Base-by-base conservation (phyloP, 2,113 vertebrate genomes). In the Eubucco bourcierii region DNA sequence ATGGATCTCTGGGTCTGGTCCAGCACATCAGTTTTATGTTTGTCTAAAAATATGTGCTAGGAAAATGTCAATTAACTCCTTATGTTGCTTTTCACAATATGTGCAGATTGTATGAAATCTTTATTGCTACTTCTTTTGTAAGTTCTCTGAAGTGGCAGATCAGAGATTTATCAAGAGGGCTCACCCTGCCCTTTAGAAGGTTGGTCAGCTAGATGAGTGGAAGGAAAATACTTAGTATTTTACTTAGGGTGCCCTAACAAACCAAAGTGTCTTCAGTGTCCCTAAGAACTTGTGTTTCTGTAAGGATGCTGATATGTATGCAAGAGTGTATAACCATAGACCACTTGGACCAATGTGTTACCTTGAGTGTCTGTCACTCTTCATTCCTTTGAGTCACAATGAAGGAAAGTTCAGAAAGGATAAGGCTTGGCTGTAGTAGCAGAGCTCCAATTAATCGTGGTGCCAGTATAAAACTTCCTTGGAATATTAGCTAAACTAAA, bases 1-100 rank as follows among this genome's bases (percentile, higher is more conserved):
- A 94, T 94, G 76, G 76, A 86, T 83, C 61, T 90, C 90, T 95
- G 90, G 72, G 82, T 88, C 68, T 92, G 53, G 77, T 94, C 91
- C 82, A 91, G 80, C 58, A 68, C 85, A 71, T 80, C 4, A 0
- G 65, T 68, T 94, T 87, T 89, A 58, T 83, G 75, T 88, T 90
- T 88, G 70, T 94, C 65, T 83, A 37, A 88, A 95, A 93, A 85
- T 92, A 87, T 5, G 61, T 83, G 50, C 58, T 93, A 83, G 94
- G 73, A 65, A 88, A 80, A 83, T 63, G 76, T 87, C 73, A 78
- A 53, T 89, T 95, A 92, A 94, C 82, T 92, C 76, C 82, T 91
- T 87, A n/a, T 75, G 90, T 71, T 89, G 21, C 73, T 87, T 91
- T 61, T 87, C 68, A 28, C 72, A 89, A 2, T 44, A 52, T 74